Evolutionary conservation across 2,797 vertebrate species (phyloP), one percentile per base, ranked within the genome.

Genomic region (Tapera naevia): DNA sequence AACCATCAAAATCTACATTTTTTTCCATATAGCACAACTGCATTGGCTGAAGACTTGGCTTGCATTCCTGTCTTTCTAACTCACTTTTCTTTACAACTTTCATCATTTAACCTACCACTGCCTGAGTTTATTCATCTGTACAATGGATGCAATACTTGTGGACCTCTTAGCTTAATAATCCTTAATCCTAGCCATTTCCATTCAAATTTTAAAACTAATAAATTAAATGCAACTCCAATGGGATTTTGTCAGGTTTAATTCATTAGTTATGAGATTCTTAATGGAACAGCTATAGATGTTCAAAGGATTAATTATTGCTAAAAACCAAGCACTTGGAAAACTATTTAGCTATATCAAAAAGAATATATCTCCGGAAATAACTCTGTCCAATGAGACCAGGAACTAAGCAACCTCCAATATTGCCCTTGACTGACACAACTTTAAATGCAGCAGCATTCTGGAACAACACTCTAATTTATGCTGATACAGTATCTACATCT

Each of bases 241-340:
- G 71, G 89, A 91, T 93, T 95, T 95, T 86, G 74, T 74, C 88
- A 91, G 71, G 88, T 91, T 93, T 82, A 94, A 80, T 94, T 91
- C 80, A 86, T 94, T 93, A 87, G 48, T 90, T 93, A 86, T 11
- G 30, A 92, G 53, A 94, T 46, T 91, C 78, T 88, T 95, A 94
- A 90, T 87, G 64, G 57, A 96, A 87, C 71, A 88, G 86, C 71
- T 71, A 91, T 86, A 86, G 78, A 90, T 80, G 93, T 94, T 92
- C 89, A 91, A 93, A 96, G 60, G 78, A 95, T 88, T 94, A 95
- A 97, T 96, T 94, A 91, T 62, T 90, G 69, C 67, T 87, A 91
- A 94, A 96, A 97, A 96, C 88, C 87, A 96, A 95, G 69, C 79
- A 93, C 84, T 93, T 88, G 73, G 48, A 94, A 97, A 96, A 94